Conservation (phyloP, 2,888 invertebrate genomes). For the Pegoplata infirma region DNA sequence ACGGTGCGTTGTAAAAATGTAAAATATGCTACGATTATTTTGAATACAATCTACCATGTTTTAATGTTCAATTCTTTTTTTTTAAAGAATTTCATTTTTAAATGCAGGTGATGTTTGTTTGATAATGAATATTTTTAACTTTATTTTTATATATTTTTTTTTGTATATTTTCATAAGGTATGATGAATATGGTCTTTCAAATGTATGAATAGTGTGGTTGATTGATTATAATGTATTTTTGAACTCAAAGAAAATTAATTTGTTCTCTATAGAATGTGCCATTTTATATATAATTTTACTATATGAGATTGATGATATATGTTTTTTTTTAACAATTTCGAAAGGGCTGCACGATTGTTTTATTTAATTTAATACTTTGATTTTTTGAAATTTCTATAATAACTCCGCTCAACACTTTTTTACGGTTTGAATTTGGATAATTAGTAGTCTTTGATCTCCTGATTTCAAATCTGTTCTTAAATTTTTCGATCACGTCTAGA, state of each 20-base stretch:
- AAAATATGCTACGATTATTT: constrained; percentile 60
- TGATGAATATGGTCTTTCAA: neutral
- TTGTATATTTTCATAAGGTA: neutral
- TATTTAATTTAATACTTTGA: too few relatives aligned
- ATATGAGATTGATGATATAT: constrained; percentile 10
- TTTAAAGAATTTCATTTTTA: constrained; percentile 37
- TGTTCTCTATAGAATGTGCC: neutral
- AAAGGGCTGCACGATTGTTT: too few relatives aligned
- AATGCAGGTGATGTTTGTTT: constrained; percentile 25
- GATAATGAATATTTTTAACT: neutral
- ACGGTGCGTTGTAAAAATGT: constrained; percentile 64
- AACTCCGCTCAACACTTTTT: too few relatives aligned
- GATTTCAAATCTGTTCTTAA: too few relatives aligned
- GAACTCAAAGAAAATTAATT: neutral
- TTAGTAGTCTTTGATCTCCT: too few relatives aligned
- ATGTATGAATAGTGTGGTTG: neutral
- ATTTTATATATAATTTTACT: neutral
- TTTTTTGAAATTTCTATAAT: too few relatives aligned
- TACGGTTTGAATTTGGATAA: too few relatives aligned
- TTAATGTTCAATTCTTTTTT: neutral
- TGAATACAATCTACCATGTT: neutral
- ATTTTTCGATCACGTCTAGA: too few relatives aligned
- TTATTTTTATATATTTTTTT: neutral
- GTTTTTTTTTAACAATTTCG: constrained; percentile 11
- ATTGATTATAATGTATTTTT: neutral